Percentiles rank a stretch among this genome's conserved stretches.
These are phyloP conservation scores for Peribatodes rhomboidaria DNA, from an alignment of 2,888 invertebrate species.

Conservation along the genomic window DNA sequence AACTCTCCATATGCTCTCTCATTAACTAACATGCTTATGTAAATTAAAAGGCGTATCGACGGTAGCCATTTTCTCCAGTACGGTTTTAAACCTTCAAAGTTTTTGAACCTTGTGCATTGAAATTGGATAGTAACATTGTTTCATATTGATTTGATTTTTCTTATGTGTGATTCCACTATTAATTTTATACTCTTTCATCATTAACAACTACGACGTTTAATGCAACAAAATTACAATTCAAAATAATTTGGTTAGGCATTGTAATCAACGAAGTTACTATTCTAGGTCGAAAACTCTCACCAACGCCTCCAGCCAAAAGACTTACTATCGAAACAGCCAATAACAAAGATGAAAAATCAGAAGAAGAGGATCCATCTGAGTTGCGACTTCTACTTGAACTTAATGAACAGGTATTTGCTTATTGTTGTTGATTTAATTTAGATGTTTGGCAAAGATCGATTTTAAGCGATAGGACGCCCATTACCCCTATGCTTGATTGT, in stretches of 20 bases:
- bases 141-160: constrained; percentile 28
- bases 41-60: constrained; percentile 70
- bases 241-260: constrained; percentile 9
- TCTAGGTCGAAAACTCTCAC: constrained; percentile 90
- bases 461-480: too few relatives aligned
- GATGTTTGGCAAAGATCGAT: too few relatives aligned
- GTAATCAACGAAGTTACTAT: constrained; percentile 34
- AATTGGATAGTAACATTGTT: constrained; percentile 50
- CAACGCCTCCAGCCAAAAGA: constrained; percentile 88
- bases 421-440: neutral
- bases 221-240: constrained; percentile 12
- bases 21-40: constrained; percentile 77
- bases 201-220: constrained; percentile 32
- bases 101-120: constrained; percentile 56
- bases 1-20: constrained; percentile 37
- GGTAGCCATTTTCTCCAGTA: constrained; percentile 87
- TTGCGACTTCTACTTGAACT: constrained; percentile 94
- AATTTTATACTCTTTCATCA: constrained; percentile 42
- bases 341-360: constrained; percentile 91
- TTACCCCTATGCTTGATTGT: too few relatives aligned
- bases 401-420: constrained; percentile 90
- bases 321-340: constrained; percentile 88
- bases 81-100: constrained; percentile 48
- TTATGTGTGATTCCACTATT: constrained; percentile 50
- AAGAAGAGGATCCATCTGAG: constrained; percentile 94